Percentiles rank a stretch among this genome's conserved stretches.
These are phyloP conservation scores for Drosophila pseudoananassae DNA, from an alignment of 1,140 invertebrate genomes.

Conservation along the genomic window DNA sequence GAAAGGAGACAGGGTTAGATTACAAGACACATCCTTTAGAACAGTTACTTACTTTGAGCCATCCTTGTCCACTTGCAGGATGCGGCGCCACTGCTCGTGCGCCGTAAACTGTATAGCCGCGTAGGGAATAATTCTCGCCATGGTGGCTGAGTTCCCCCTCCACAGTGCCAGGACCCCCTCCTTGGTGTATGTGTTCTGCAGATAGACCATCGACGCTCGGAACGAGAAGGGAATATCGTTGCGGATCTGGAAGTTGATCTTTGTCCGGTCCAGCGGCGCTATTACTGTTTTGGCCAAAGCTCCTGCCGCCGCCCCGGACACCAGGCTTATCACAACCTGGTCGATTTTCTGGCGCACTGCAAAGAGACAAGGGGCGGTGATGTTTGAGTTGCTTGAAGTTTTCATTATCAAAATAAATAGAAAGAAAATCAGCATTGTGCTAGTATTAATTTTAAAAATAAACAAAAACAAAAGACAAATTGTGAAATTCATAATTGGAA, in stretches of 20 bases:
- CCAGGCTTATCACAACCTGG: conserved; percentile 88
- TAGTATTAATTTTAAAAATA: background rate
- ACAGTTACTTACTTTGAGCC: conserved; percentile 85
- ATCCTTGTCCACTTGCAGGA: conserved; percentile 89
- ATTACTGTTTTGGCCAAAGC: conserved; percentile 97
- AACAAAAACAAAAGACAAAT: background rate
- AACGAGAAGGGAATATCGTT: conserved; percentile 91
- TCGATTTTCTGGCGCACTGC: conserved; percentile 65
- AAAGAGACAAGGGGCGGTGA: background rate
- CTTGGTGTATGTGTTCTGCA: conserved; percentile 88
- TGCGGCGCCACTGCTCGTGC: conserved; percentile 97
- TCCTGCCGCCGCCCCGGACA: conserved; percentile 95
- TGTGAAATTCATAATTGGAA: background rate
- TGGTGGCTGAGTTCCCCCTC: conserved; percentile 98
- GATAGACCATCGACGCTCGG: conserved; percentile 90
- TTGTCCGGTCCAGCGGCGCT: conserved; percentile 98
- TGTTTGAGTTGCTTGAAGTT: background rate
- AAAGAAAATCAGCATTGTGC: background rate
- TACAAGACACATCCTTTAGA: too few species aligned
- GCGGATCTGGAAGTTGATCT: conserved; percentile 98
- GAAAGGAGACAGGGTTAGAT: background rate
- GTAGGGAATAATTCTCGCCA: conserved; percentile 98
- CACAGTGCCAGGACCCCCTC: conserved; percentile 94
- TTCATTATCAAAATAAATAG: too few species aligned
- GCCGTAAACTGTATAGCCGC: conserved; percentile 98